Conservation (phyloP, 2,888 invertebrate species). For the Troides helena region DNA sequence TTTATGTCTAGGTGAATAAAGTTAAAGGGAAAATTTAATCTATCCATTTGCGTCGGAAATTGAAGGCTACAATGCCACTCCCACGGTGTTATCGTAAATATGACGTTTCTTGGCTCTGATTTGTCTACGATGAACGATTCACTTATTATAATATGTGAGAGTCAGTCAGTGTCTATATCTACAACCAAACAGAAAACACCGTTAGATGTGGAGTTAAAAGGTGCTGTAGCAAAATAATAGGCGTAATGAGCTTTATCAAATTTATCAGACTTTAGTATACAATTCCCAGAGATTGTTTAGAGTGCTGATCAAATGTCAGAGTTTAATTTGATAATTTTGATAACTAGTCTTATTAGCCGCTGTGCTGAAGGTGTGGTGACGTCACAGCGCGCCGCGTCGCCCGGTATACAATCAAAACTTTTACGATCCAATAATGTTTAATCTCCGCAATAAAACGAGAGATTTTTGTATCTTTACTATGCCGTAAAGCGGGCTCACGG, state of each 20-base stretch:
- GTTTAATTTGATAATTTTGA: too few relatives aligned
- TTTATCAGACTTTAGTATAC: too few relatives aligned
- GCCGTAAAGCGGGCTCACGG: conserved; percentile 41
- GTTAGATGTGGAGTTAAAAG: too few relatives aligned
- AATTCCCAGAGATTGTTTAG: too few relatives aligned
- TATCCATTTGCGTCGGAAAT: conserved; percentile 21
- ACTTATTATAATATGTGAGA: too few relatives aligned
- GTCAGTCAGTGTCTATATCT: too few relatives aligned
- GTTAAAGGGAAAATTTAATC: conserved; percentile 7
- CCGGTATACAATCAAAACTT: conserved; percentile 34
- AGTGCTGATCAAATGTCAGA: too few relatives aligned
- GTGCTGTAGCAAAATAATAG: too few relatives aligned
- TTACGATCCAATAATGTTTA: conserved; percentile 53
- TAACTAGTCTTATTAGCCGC: background rate
- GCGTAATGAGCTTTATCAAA: too few relatives aligned
- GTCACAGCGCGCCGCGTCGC: conserved; percentile 29
- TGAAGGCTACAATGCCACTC: conserved; percentile 3
- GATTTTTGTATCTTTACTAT: conserved; percentile 49
- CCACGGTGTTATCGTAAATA: background rate
- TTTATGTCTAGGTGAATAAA: conserved; percentile 18
- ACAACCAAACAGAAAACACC: too few relatives aligned
- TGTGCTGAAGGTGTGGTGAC: conserved; percentile 30
- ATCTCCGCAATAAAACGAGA: conserved; percentile 44
- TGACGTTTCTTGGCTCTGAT: too few relatives aligned
- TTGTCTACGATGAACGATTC: too few relatives aligned